Evolutionary conservation across 2,888 invertebrate species (phyloP).

Genomic region (Rotaria macrura): DNA sequence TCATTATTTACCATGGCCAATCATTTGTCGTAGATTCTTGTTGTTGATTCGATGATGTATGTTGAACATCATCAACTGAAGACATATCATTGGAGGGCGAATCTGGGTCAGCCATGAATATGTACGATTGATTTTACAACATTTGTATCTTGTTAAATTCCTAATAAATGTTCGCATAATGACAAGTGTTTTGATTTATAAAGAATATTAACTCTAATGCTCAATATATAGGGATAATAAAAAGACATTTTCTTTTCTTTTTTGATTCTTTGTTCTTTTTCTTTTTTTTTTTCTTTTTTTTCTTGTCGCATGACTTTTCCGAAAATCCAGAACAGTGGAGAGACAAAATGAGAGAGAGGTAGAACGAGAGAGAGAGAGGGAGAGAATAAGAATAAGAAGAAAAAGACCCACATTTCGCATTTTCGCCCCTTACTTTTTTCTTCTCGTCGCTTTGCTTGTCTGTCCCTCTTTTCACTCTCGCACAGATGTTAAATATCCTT

Average conservation of each 20-base stretch:
- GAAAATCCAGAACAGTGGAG: neutral
- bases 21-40: neutral
- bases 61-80: neutral
- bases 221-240: neutral
- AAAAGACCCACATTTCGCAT: neutral
- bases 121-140: neutral
- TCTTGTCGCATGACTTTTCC: neutral
- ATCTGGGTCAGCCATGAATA: neutral
- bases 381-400: neutral
- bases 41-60: neutral
- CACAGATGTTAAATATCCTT: slow-evolving; percentile 15
- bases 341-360: neutral
- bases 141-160: neutral
- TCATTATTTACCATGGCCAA: neutral
- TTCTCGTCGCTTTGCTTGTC: neutral
- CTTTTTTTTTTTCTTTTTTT: neutral
- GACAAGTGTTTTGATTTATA: neutral
- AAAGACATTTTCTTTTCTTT: neutral
- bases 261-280: neutral
- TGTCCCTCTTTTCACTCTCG: slow-evolving; percentile 7
- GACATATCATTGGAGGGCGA: neutral
- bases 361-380: neutral
- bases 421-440: neutral
- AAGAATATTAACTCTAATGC: neutral
- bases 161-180: neutral